Evolutionary conservation across 2,113 vertebrate genomes (phyloP).

Genomic region (Cynoglossus semilaevis): DNA sequence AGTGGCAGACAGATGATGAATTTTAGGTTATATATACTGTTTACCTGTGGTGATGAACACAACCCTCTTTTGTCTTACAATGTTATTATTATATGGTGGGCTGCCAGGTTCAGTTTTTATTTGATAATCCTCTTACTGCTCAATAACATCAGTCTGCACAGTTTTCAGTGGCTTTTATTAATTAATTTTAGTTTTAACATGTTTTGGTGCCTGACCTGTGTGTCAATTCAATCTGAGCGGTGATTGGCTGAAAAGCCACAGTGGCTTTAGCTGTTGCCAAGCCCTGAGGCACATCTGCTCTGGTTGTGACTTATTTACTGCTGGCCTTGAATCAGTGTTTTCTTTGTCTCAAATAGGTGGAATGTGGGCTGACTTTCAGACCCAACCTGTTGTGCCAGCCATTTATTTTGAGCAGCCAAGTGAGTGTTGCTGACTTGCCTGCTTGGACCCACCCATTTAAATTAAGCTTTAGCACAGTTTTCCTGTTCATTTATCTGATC

Average conservation of each 20-base stretch:
- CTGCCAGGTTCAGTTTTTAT: slow-evolving; percentile 54
- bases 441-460: background rate
- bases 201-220: slow-evolving; percentile 14
- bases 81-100: slow-evolving; percentile 24
- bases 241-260: slow-evolving; percentile 24
- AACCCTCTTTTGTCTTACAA: background rate
- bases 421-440: background rate
- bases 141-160: slow-evolving; percentile 43
- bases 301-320: slow-evolving; percentile 51
- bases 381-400: slow-evolving; percentile 54
- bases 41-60: background rate
- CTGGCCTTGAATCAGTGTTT: slow-evolving; percentile 52
- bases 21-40: slow-evolving; percentile 1
- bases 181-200: slow-evolving; percentile 10
- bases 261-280: slow-evolving; percentile 32
- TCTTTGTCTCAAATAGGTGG: slow-evolving; percentile 59
- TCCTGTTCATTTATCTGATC: background rate
- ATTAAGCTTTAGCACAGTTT: background rate
- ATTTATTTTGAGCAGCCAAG: background rate
- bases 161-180: slow-evolving; percentile 49
- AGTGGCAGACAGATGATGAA: background rate
- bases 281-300: slow-evolving; percentile 52
- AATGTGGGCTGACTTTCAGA: slow-evolving; percentile 59
- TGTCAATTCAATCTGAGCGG: background rate
- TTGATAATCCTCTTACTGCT: slow-evolving; percentile 37